phyloP scores from a whole-genome alignment of 2,797 vertebrate species.

The Pipistrellus kuhlii region DNA sequence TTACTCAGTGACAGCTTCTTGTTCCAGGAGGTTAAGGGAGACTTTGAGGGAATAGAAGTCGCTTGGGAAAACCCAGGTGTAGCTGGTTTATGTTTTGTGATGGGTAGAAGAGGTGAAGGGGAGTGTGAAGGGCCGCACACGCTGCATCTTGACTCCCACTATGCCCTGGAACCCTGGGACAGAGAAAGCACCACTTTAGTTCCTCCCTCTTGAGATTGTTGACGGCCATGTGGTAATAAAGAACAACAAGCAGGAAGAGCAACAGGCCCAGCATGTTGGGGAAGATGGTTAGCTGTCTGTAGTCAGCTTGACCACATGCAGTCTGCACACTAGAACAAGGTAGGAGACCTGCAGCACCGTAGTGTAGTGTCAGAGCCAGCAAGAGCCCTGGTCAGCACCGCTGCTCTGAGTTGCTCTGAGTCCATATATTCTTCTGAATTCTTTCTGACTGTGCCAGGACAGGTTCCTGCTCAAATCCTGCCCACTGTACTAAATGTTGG shows the following conservation, averaged over 20 bases:
- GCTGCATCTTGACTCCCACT: conserved; percentile 83
- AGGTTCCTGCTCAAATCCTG: too few species aligned
- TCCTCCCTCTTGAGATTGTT: conserved; percentile 98
- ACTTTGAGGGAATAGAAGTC: conserved; percentile 83
- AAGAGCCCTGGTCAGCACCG: too few species aligned
- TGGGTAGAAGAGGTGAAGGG: conserved; percentile 72
- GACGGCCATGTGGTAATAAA: conserved; percentile 98
- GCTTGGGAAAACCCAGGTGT: conserved; percentile 80
- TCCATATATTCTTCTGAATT: too few species aligned
- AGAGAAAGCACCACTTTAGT: conserved; percentile 82
- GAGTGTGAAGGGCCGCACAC: conserved; percentile 76
- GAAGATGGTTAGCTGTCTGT: conserved; percentile 97
- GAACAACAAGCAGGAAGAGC: conserved; percentile 94
- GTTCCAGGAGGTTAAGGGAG: conserved; percentile 80
- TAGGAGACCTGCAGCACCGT: not conserved
- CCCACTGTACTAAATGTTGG: too few species aligned
- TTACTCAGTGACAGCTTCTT: conserved; percentile 80
- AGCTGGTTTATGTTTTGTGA: conserved; percentile 80
- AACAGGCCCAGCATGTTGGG: conserved; percentile 98
- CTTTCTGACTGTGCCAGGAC: too few species aligned
- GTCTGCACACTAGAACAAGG: not conserved
- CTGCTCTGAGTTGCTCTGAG: too few species aligned
- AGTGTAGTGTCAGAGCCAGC: not conserved
- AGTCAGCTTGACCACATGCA: conserved; percentile 91
- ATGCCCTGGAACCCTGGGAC: conserved; percentile 80